Base-by-base conservation (phyloP, 2,888 invertebrate species). In the Phortica magna region DNA sequence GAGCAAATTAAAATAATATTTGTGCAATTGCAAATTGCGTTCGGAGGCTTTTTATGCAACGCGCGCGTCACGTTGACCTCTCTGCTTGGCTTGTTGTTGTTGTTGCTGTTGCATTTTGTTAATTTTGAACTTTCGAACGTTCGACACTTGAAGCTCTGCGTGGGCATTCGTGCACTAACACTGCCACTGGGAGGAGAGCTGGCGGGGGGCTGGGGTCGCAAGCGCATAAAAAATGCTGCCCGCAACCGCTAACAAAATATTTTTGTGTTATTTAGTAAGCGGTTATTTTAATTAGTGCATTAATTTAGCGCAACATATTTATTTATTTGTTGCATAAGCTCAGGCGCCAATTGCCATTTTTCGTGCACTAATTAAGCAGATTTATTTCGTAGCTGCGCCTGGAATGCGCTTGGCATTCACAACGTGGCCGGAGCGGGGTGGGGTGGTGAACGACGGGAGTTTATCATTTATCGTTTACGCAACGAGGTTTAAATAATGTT, bases 191-290 rank as follows among this genome's bases (percentile, higher is more conserved):
- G n/a, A n/a, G 2, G 17, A 0, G 6, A n/a, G n/a, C n/a, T 53
- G 53, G 53, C 10, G 53, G 5, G 53, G n/a, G n/a, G 19, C 3
- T n/a, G 7, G 59, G 59, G 53, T 53, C 4, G 19, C 4, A n/a
- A n/a, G 1, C n/a, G 19, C 1, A 59, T 3, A 59, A 59, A 65
- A 65, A 65, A 65, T 19, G 14, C n/a, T 61, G 14, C 9, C 53
- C 70, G 31, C 70, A 71, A 71, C 70, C 70, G 55, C 67, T 67
- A 67, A 67, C 67, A 67, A 71, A 71, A 71, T 71, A 71, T 71
- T 71, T 71, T 71, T 71, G 70, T 71, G 70, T 71, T 71, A 71
- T 71, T 71, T 71, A 71, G 70, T 71, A 71, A 71, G 70, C 70
- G 70, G 70, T 71, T 71, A 31, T 71, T 71, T 55, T 71, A 71